Evolutionary conservation across 1,140 invertebrate genomes (phyloP), one percentile per base, ranked within the genome.

Genomic region (Cephus cinctus): DNA sequence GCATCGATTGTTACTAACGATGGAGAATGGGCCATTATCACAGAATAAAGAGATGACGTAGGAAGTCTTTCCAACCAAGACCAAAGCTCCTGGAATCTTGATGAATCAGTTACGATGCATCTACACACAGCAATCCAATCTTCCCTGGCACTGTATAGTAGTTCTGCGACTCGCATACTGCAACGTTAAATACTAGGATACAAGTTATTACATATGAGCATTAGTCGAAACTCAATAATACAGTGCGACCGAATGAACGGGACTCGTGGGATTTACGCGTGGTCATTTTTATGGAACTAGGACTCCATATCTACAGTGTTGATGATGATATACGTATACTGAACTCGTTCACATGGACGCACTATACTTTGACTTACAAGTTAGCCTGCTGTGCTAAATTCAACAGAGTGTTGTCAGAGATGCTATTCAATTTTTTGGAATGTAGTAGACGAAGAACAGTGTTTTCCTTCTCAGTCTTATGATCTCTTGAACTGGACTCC

Each of bases 371-470:
- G n/a, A 73, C 78, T 82, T 77, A 87, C 84, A 88, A 88, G 69
- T 81, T 80, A 22, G 84, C 85, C 53, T 78, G 72, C 54, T 83
- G 77, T 5, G 84, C 81, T 39, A 84, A 74, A 52, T 78, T 72
- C 4, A 88, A 60, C 9, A 88, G 71, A 52, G 75, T 64, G 9
- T 61, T 67, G 40, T 76, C 73, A 0, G 71, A 72, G 76, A 84
- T 85, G 63, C 84, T 81, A 16, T 73, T 65, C 3, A 91, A 61
- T 52, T 86, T 87, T 34, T 86, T 84, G 12, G 82, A 81, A 23
- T 83, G 73, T 3, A 93, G 65, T n/a, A 94, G 71, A 66, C 90
- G 86, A 41, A 94, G 69, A 63, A 92, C 77, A 4, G 90, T 87
- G 59, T 89, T 88, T 67, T 95, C 89, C 38, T 88, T 77, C 61